Base-by-base conservation (phyloP, 2,113 vertebrate species). In the Psilopsiagon aurifrons region DNA sequence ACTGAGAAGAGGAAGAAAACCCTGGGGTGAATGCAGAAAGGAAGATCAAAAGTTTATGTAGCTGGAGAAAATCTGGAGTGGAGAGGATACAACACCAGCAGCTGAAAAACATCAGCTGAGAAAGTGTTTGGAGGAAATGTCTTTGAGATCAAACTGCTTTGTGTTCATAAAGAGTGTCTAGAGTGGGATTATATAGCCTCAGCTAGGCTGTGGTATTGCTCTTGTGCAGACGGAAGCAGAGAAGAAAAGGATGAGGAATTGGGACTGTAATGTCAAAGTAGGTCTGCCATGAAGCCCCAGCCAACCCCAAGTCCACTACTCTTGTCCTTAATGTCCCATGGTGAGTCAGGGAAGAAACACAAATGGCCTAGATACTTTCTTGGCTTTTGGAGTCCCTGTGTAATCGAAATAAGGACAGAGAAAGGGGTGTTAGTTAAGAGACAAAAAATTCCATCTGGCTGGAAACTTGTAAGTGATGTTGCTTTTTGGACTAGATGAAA, bases 21-120 rank as follows among this genome's bases (percentile, higher is more conserved):
- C 15, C 1, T 24, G 5, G 3, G 6, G 4, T 66, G 23, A 83
- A 69, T 35, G 22, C 17, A 78, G 77, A 91, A 69, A 82, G 35
- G 60, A 77, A 78, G 43, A 83, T 44, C 6, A 39, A 35, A 84
- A 71, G 15, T 3, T 86, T 67, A 57, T 7, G 16, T 29, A 70
- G 20, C 15, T 39, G 23, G 17, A 80, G 35, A 75, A 93, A 64
- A 60, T 74, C 33, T 79, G 66, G 13, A 78, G 11, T 13, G 5
- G 20, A 82, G 47, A 75, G 0, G 0, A 83, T 39, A 37, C 11
- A 47, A 60, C 27, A 46, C 3, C 19, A 47, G 9, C 0, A 1
- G 2, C 66, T 75, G 37, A 81, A 73, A 67, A 39, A 35, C 4
- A 16, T 17, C 31, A 62, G 1, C 5, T 67, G 37, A 47, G 59